Conservation (phyloP, 2,888 invertebrate genomes). For the Hipparchia semele region DNA sequence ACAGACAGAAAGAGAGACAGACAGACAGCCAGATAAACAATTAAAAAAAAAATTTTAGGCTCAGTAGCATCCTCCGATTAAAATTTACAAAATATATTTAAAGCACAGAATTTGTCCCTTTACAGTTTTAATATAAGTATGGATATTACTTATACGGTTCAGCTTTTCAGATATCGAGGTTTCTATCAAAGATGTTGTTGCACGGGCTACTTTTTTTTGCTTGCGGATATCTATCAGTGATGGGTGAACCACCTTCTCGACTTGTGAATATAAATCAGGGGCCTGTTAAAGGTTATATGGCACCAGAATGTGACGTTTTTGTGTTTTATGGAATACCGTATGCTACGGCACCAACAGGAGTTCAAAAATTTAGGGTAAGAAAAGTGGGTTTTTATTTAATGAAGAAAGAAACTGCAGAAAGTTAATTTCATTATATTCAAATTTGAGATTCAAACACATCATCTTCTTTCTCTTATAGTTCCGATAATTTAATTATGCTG, state of each 20-base stretch:
- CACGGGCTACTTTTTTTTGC: not conserved
- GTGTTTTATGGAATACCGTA: constrained; percentile 61
- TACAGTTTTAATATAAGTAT: not conserved
- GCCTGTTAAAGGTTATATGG: constrained; percentile 50
- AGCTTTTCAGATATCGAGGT: not conserved
- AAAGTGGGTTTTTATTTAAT: not conserved
- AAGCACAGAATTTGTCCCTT: not conserved
- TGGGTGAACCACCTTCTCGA: constrained; percentile 6
- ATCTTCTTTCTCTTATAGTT: too few relatives aligned
- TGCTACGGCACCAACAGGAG: constrained; percentile 58
- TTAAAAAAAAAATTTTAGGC: too few relatives aligned
- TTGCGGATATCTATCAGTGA: not conserved
- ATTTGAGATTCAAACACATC: too few relatives aligned
- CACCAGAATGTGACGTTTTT: constrained; percentile 46
- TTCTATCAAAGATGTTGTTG: constrained; percentile 1
- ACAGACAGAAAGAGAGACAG: too few relatives aligned
- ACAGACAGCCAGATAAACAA: too few relatives aligned
- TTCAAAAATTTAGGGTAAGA: constrained; percentile 54
- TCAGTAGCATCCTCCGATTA: too few relatives aligned
- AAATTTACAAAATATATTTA: too few relatives aligned
- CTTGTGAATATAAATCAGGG: constrained; percentile 52
- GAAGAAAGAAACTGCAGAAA: not conserved
- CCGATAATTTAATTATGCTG: not conserved
- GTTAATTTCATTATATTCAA: not conserved
- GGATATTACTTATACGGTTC: not conserved